Base-by-base conservation (phyloP, 2,113 vertebrate species). In the Rhynchomys soricoides region DNA sequence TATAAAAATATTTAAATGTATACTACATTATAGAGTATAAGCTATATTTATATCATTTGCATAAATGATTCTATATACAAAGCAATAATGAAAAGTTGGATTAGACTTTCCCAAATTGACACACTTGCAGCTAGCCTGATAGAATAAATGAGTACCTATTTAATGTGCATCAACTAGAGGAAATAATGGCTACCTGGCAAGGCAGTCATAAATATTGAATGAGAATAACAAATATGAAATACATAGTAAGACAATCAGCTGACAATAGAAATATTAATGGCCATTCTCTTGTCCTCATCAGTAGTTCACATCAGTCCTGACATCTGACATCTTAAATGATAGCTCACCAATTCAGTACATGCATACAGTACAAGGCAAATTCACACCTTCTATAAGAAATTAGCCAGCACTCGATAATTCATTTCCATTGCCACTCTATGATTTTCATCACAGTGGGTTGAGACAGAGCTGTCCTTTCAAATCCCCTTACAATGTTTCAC, bases 1-100 rank as follows among this genome's bases (percentile, higher is more conserved):
- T 95, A 52, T 48, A 26, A 92, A 97, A 88, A 57, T 89, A 8
- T 87, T 97, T 92, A 91, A 3, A 78, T 66, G 88, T 92, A 81
- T 4, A 75, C 62, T 78, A 79, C 0, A 29, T 90, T 73, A 85
- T 26, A 40, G 68, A 86, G 64, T 73, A 11, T 43, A 82, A 92
- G 86, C 86, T 89, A 79, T 34, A 89, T 68, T 95, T 90, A 79
- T 2, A 86, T 92, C 19, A 62, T 95, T 96, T 91, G 40, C 68
- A 95, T 82, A 92, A 94, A 90, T 92, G 31, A 93, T 66, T 94
- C 16, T 88, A 86, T 43, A 73, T 0, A 91, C 13, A 91, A 95
- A 94, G n/a, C 64, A 89, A 34, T 89, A 93, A 87, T 37, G 31
- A 83, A 57, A 95, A 94, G 17, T 77, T 95, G 66, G 16, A 75